Base-by-base conservation (phyloP, 1,140 invertebrate species). In the Atta cephalotes region DNA sequence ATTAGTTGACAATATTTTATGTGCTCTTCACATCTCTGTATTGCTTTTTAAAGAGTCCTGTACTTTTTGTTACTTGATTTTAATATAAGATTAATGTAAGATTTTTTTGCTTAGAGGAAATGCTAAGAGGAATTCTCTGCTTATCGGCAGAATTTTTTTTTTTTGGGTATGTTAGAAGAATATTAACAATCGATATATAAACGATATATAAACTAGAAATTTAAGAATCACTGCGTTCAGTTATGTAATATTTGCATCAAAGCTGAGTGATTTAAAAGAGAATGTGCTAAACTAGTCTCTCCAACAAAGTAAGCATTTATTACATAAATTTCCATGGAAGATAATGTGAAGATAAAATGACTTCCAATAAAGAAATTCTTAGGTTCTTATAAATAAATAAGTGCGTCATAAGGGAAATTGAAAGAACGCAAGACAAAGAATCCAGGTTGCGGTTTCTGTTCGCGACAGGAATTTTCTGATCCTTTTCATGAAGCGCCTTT, bases 381-480 rank as follows among this genome's bases (percentile, higher is more conserved):
- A 4, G 9, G 12, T 39, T 25, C 53, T 82, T 82, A 60, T 74
- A 45, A 82, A 82, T 81, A 81, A 81, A 81, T 81, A 81, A 71
- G 51, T 74, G 39, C 39, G 12, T 58, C 65, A 16, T 49, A 25
- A 82, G 45, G 60, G 53, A 74, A 62, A 82, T 7, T 60, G 65
- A 31, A 14, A 65, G 62, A 31, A 31, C 62, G 62, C 18, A 21
- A 58, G 25, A 35, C 0, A 6, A 62, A 74, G 70, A 9, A 18
- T 12, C 4, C 31, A 16, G 77, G 25, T 51, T 53, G 31, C 58
- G n/a, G 10, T 6, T 18, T 63, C 18, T n/a, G 35, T 66, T 28
- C 62, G 66, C 56, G 56, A 82, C 35, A 62, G 14, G 28, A 84
- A 63, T 76, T 63, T 84, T 84, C 39, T 76, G 70, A 82, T 76